These are phyloP conservation scores for Eurosta solidaginis DNA, from an alignment of 1,140 invertebrate species.

Conservation along the genomic window DNA sequence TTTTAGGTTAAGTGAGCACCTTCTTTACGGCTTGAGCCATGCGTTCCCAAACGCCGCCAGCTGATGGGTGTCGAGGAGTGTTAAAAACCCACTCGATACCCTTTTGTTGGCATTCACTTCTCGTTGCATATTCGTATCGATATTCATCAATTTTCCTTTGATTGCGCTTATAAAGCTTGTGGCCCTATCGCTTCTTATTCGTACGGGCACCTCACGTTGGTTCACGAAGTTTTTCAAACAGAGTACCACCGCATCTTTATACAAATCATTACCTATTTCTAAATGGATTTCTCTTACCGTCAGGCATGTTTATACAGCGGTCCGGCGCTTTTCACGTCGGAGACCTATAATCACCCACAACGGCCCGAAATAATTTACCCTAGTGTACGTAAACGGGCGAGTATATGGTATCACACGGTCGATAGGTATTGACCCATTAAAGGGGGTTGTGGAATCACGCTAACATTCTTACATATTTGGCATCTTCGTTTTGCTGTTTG, in stretches of 20 bases:
- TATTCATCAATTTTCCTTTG: not conserved
- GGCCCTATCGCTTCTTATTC: constrained; percentile 24
- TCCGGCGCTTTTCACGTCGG: constrained; percentile 29
- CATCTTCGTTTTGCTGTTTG: not conserved
- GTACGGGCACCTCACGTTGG: not conserved
- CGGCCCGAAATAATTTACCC: constrained; percentile 20
- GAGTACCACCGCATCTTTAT: constrained; percentile 29
- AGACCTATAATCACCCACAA: not conserved
- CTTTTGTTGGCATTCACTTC: not conserved
- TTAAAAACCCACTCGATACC: constrained; percentile 35
- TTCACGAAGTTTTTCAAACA: constrained; percentile 29
- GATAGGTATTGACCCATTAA: constrained; percentile 32
- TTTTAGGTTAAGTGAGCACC: constrained; percentile 36
- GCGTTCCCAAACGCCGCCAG: constrained; percentile 45
- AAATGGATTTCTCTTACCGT: constrained; percentile 33
- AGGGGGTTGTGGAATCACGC: not conserved
- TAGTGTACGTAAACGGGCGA: constrained; percentile 29
- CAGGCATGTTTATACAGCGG: constrained; percentile 29
- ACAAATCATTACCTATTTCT: constrained; percentile 32
- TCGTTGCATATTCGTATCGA: not conserved
- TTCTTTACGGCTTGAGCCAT: constrained; percentile 39
- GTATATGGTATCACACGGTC: constrained; percentile 29
- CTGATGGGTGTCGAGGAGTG: constrained; percentile 14
- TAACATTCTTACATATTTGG: constrained; percentile 26
- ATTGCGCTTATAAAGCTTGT: constrained; percentile 33